These are phyloP conservation scores for Scyliorhinus canicula DNA, from an alignment of 2,797 vertebrate genomes.

Conservation along the genomic window DNA sequence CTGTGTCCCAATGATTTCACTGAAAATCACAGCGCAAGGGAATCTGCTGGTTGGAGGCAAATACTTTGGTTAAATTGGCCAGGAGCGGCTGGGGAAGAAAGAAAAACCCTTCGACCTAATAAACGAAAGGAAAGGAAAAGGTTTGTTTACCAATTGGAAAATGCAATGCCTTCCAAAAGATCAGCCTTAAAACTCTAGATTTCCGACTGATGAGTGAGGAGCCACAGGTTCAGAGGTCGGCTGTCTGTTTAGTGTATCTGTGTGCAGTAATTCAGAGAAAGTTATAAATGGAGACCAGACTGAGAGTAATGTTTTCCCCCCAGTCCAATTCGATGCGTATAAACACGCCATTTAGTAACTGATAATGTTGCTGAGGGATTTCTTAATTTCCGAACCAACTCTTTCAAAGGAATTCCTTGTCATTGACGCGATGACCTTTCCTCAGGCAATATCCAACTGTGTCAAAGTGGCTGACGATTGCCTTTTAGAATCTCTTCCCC, in stretches of 20 bases:
- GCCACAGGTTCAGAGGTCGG: background rate
- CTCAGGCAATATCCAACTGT: background rate
- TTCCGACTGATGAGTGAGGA: background rate
- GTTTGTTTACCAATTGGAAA: background rate
- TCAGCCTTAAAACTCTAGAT: background rate
- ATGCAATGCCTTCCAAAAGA: background rate
- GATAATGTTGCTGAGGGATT: background rate
- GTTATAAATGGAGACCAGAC: conserved; percentile 23
- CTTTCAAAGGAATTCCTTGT: background rate
- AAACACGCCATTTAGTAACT: background rate
- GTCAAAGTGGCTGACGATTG: background rate
- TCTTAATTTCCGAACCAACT: background rate
- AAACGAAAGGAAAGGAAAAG: background rate
- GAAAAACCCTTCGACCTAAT: background rate
- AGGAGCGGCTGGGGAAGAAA: background rate
- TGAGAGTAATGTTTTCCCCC: background rate
- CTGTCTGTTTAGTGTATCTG: conserved; percentile 6
- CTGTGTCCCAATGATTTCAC: background rate
- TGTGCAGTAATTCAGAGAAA: background rate
- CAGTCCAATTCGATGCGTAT: background rate
- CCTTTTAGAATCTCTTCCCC: background rate
- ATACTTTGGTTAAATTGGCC: background rate
- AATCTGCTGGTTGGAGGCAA: background rate
- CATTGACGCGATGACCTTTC: background rate
- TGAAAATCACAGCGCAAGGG: too few relatives aligned